Evolutionary conservation across 1,140 invertebrate species (phyloP).

Genomic region (Temnothorax longispinosus): DNA sequence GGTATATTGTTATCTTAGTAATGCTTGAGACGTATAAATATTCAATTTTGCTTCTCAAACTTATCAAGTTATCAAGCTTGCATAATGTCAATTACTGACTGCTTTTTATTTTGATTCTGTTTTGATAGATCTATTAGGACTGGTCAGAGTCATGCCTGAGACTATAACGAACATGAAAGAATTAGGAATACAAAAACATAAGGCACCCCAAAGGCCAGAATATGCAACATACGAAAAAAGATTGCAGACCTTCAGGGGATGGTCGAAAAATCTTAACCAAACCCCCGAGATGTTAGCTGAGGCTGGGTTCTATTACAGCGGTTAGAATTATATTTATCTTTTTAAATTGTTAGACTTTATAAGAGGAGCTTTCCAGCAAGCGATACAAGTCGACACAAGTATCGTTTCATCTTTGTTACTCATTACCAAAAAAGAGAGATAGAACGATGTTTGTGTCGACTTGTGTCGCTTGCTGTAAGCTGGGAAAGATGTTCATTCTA

Average conservation of each 20-base stretch:
- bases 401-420: too few species aligned
- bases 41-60: neutral
- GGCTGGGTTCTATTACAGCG: constrained; percentile 93
- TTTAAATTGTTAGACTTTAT: neutral
- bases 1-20: constrained; percentile 64
- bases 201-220: constrained; percentile 87
- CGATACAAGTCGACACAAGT: too few species aligned
- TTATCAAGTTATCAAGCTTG: neutral
- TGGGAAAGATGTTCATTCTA: constrained; percentile 1
- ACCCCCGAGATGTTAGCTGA: constrained; percentile 89
- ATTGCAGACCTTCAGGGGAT: constrained; percentile 88
- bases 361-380: neutral
- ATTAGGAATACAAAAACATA: constrained; percentile 89
- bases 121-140: constrained; percentile 74
- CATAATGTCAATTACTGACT: neutral
- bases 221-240: constrained; percentile 89
- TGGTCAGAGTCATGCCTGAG: constrained; percentile 77
- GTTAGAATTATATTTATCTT: constrained; percentile 78
- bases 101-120: constrained; percentile 49
- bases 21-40: neutral
- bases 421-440: too few species aligned
- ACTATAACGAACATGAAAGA: constrained; percentile 84
- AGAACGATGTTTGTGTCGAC: too few species aligned
- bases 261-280: constrained; percentile 89
- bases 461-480: too few species aligned